A percentile compares a stretch with the other conserved stretches of the same genome.
These are phyloP conservation scores for Pseudoips prasinana DNA, from an alignment of 2,888 invertebrate species.

Conservation along the genomic window DNA sequence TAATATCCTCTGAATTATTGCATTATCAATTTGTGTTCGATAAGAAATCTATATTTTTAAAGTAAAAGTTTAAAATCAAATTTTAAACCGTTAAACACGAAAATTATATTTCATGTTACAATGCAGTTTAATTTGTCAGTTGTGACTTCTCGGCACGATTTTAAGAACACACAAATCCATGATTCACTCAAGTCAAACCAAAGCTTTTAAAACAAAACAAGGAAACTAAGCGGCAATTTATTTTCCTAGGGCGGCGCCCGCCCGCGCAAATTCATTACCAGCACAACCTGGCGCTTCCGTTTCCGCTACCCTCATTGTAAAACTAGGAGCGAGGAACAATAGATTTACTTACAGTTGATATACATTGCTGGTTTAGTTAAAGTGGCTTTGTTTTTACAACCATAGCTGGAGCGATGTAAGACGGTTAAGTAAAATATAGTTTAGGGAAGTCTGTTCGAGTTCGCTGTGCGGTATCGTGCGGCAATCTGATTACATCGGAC, in stretches of 20 bases:
- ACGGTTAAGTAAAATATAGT: background rate
- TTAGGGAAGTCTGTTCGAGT: background rate
- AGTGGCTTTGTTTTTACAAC: background rate
- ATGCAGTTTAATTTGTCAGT: conserved; percentile 4
- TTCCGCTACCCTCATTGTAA: conserved; percentile 49
- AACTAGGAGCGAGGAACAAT: conserved; percentile 12
- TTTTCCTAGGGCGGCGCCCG: conserved; percentile 70
- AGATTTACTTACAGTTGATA: background rate
- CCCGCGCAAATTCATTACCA: conserved; percentile 78
- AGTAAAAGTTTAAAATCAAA: conserved; percentile 9
- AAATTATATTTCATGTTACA: conserved; percentile 4
- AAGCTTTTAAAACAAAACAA: conserved; percentile 67
- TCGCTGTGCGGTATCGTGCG: conserved; percentile 25
- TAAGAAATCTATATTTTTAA: conserved; percentile 17
- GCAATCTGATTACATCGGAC: conserved; percentile 56
- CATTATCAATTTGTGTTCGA: conserved; percentile 11
- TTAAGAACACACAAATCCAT: conserved; percentile 32
- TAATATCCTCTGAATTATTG: conserved; percentile 16
- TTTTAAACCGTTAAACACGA: conserved; percentile 8
- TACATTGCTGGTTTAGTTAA: conserved; percentile 36
- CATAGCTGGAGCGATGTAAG: conserved; percentile 8
- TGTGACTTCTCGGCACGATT: conserved; percentile 6
- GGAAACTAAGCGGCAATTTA: conserved; percentile 65
- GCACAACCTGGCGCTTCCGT: conserved; percentile 74
- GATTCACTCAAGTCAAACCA: conserved; percentile 55